phyloP scores from a whole-genome alignment of 1,140 invertebrate genomes.

The Laupala kohalensis region DNA sequence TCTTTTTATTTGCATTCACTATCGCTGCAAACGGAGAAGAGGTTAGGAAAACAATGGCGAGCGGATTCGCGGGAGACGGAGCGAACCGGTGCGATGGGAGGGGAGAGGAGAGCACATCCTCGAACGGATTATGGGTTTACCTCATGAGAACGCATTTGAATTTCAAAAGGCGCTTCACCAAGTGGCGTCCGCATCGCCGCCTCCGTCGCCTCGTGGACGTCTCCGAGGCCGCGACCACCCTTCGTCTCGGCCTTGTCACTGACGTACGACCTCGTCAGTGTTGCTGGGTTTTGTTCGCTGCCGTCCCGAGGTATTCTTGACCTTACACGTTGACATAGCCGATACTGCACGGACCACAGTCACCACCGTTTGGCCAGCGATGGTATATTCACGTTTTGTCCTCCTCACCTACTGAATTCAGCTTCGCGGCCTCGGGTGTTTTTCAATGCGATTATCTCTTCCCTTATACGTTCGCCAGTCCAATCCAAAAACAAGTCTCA shows the following conservation, averaged over 20 bases:
- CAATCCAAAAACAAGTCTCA: too few relatives aligned
- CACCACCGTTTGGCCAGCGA: too few relatives aligned
- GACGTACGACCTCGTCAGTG: background rate
- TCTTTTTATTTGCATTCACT: background rate
- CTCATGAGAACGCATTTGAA: background rate
- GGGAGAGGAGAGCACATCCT: background rate
- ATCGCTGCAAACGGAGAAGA: background rate
- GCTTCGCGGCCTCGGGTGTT: too few relatives aligned
- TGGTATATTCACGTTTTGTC: too few relatives aligned
- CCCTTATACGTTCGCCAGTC: too few relatives aligned
- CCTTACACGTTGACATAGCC: too few relatives aligned
- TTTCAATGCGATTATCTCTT: too few relatives aligned
- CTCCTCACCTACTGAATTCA: too few relatives aligned
- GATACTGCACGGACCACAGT: too few relatives aligned
- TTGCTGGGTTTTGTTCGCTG: too few relatives aligned
- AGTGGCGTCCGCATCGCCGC: background rate
- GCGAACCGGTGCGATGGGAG: too few relatives aligned
- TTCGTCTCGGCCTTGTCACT: background rate
- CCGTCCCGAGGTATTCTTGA: too few relatives aligned
- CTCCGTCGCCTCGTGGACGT: background rate
- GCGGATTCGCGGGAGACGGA: background rate
- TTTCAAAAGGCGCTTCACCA: background rate
- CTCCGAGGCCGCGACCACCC: background rate
- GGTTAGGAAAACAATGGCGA: background rate
- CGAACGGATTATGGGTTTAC: background rate